phyloP scores from a whole-genome alignment of 2,797 vertebrate species.

The Pipistrellus nathusii region DNA sequence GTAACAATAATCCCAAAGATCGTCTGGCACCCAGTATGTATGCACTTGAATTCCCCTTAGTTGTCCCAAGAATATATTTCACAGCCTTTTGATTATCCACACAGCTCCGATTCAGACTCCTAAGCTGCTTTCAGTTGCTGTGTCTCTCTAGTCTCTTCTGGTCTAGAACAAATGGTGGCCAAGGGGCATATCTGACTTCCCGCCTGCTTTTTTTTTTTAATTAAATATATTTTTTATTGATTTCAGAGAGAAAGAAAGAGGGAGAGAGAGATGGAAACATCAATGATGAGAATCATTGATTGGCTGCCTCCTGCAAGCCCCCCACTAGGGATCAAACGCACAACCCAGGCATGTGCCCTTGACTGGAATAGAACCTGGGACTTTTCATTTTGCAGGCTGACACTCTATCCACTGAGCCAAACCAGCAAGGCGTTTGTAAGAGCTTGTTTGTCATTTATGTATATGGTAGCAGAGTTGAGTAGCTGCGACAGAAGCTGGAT shows the following conservation, averaged over 20 bases:
- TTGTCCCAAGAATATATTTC: constrained; percentile 9
- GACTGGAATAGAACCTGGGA: no score
- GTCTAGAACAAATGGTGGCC: neutral
- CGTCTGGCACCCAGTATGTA: neutral
- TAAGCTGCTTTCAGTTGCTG: neutral
- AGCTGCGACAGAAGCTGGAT: neutral
- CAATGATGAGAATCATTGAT: no score
- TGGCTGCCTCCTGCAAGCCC: no score
- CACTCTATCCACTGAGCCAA: no score
- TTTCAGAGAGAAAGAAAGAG: no score
- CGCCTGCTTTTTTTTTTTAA: neutral
- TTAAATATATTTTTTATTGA: no score
- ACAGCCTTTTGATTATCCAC: neutral
- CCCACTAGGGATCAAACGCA: no score
- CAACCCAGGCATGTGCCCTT: no score
- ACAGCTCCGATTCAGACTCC: neutral
- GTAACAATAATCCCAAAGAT: neutral
- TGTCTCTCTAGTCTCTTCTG: neutral
- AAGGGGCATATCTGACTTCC: neutral
- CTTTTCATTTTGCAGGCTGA: no score
- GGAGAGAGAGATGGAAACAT: no score
- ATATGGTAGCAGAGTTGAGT: neutral
- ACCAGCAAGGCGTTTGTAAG: neutral
- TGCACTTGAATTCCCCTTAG: neutral
- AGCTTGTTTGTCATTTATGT: neutral